Percentiles rank a stretch among this genome's conserved stretches.
These are phyloP conservation scores for Tinea trinotella DNA, from an alignment of 2,888 invertebrate species.

Conservation along the genomic window DNA sequence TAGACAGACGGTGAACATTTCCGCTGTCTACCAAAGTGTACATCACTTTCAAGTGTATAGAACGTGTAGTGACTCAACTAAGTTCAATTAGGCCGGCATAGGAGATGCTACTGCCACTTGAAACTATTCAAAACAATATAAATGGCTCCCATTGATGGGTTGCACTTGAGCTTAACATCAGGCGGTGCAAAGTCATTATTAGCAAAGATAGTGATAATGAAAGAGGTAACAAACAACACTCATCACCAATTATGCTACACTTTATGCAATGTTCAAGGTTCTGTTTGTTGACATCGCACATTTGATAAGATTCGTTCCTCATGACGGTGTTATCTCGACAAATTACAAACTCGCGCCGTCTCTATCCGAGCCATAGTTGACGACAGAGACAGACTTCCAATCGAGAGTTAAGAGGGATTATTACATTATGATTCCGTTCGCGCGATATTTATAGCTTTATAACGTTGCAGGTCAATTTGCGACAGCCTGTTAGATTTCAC, in stretches of 20 bases:
- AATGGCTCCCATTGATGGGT: too few relatives aligned
- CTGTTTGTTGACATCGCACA: conserved; percentile 5
- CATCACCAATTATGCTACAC: conserved; percentile 27
- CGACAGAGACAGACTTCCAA: not conserved
- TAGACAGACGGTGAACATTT: too few relatives aligned
- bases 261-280: conserved; percentile 7
- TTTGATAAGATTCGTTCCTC: conserved; percentile 9
- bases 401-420: not conserved
- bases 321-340: not conserved
- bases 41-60: too few relatives aligned
- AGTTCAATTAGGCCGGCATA: too few relatives aligned
- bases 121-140: too few relatives aligned
- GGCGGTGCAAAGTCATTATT: too few relatives aligned
- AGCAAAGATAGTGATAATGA: too few relatives aligned
- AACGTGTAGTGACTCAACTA: too few relatives aligned
- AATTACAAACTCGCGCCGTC: not conserved
- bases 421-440: not conserved
- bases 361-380: not conserved
- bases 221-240: too few relatives aligned
- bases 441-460: not conserved
- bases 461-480: conserved; percentile 6
- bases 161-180: too few relatives aligned
- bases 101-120: too few relatives aligned
- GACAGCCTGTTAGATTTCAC: conserved; percentile 7
- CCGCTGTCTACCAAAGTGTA: too few relatives aligned